A percentile compares a stretch with the other conserved stretches of the same genome.
phyloP scores from a whole-genome alignment of 2,797 vertebrate species.

The Eulemur rubriventer region DNA sequence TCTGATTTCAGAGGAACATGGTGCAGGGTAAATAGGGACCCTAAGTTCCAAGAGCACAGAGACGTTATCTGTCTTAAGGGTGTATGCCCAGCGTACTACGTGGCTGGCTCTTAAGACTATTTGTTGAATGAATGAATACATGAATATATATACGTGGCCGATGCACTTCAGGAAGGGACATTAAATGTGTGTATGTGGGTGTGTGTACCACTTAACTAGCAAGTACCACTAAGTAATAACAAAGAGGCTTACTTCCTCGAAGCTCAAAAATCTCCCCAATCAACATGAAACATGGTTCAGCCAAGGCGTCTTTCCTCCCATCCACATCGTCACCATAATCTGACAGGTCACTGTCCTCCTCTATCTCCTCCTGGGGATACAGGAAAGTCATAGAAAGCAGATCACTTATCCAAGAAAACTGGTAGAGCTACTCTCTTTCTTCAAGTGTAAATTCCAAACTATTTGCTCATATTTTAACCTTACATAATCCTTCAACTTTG shows the following conservation, averaged over 20 bases:
- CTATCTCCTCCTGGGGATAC: constrained; percentile 91
- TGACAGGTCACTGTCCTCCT: constrained; percentile 96
- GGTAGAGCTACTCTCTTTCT: neutral
- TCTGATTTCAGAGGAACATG: neutral
- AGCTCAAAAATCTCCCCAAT: constrained; percentile 99
- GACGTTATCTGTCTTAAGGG: neutral
- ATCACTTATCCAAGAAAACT: neutral
- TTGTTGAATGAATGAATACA: neutral
- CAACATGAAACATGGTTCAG: constrained; percentile 98
- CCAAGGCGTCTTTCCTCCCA: constrained; percentile 93
- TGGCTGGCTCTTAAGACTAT: neutral
- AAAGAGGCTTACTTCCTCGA: constrained; percentile 93
- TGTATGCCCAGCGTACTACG: neutral
- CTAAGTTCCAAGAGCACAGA: neutral
- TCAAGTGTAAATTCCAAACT: neutral
- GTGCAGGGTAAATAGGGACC: neutral
- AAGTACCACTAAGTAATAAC: neutral
- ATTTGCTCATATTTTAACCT: neutral
- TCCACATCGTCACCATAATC: constrained; percentile 94
- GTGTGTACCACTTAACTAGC: neutral
- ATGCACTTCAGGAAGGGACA: neutral
- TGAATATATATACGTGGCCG: neutral
- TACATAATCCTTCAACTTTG: neutral
- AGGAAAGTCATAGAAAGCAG: neutral
- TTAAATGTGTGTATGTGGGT: neutral